Evolutionary conservation across 2,113 vertebrate genomes (phyloP).

Genomic region (Syngnathus scovelli): DNA sequence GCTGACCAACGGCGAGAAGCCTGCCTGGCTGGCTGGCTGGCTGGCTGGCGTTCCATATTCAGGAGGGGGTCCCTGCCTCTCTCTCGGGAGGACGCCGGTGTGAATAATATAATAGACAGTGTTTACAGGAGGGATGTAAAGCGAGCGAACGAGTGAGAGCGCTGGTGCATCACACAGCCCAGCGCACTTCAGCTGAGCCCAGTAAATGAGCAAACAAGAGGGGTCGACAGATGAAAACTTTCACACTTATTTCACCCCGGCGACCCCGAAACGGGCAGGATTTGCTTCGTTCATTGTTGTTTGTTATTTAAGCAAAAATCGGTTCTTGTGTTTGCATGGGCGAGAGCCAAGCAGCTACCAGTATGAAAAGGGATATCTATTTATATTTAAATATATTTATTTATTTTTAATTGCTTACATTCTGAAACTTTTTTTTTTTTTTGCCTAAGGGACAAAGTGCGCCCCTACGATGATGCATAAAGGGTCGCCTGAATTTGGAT

Average conservation of each 20-base stretch:
- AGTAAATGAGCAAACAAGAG: constrained; percentile 65
- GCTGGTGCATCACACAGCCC: constrained; percentile 66
- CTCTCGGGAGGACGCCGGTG: constrained; percentile 63
- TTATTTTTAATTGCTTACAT: too few relatives aligned
- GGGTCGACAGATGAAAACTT: constrained; percentile 57
- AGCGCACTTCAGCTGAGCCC: constrained; percentile 71
- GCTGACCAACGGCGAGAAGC: constrained; percentile 55
- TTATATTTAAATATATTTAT: too few relatives aligned
- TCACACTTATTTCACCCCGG: constrained; percentile 42
- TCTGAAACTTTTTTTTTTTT: too few relatives aligned
- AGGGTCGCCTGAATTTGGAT: too few relatives aligned
- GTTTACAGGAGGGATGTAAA: constrained; percentile 75
- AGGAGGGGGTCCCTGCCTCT: constrained; percentile 63
- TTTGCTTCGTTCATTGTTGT: neutral
- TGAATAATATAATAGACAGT: constrained; percentile 75
- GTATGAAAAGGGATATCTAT: too few relatives aligned
- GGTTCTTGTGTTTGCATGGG: neutral
- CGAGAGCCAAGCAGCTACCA: too few relatives aligned
- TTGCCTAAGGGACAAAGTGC: too few relatives aligned
- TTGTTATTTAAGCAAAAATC: neutral
- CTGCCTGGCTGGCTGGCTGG: constrained; percentile 64
- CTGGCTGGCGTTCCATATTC: constrained; percentile 75
- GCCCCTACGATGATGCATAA: too few relatives aligned
- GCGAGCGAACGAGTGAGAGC: constrained; percentile 66
- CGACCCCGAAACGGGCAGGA: neutral